Conservation (phyloP, 2,797 vertebrate genomes). For the Bucorvus abyssinicus region DNA sequence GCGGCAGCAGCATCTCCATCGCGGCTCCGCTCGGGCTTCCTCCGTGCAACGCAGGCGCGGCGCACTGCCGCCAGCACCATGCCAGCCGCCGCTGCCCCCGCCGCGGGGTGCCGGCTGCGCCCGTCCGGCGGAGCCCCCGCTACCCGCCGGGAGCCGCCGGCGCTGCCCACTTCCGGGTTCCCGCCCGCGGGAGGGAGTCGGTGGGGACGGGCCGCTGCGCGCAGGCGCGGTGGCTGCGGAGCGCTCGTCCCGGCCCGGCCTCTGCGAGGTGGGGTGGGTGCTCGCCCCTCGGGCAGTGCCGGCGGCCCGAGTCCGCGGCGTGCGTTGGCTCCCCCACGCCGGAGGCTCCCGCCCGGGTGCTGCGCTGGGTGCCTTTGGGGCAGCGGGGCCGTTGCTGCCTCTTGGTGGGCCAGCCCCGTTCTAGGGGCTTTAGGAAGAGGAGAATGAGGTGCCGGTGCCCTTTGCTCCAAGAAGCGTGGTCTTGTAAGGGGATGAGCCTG, state of each 20-base stretch:
- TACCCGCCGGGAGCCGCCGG: constrained; percentile 72
- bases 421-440: neutral
- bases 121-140: neutral
- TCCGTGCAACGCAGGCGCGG: constrained; percentile 79
- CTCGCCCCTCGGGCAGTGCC: accelerated
- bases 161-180: constrained; percentile 50
- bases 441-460: neutral
- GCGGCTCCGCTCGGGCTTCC: constrained; percentile 75
- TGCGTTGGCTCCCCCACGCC: accelerated
- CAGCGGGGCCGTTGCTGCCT: neutral
- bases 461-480: neutral
- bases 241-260: neutral
- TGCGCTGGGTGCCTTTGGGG: neutral
- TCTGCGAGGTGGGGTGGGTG: accelerated
- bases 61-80: constrained; percentile 86
- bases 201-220: neutral
- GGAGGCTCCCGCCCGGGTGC: accelerated
- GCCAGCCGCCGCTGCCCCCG: constrained; percentile 77
- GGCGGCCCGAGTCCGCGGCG: accelerated
- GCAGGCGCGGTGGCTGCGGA: neutral
- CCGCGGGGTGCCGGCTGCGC: constrained; percentile 39
- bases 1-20: constrained; percentile 55
- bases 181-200: constrained; percentile 42
- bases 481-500: neutral
- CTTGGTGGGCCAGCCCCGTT: no score